Conservation (phyloP, 2,888 invertebrate genomes). For the Opisthograptis luteolata region DNA sequence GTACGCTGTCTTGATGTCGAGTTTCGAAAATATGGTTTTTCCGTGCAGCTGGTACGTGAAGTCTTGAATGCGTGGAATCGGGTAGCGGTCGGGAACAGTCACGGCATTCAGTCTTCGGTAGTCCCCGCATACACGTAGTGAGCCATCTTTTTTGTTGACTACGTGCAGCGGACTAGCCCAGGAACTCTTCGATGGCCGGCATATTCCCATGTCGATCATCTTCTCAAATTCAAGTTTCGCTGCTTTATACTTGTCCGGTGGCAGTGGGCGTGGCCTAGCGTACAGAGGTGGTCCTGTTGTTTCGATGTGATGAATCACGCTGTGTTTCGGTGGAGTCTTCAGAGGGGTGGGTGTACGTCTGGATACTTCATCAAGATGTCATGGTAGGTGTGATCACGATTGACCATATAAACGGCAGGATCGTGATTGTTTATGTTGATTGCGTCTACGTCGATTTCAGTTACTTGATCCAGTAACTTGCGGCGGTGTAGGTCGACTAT, state of each 20-base stretch:
- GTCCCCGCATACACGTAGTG: neutral
- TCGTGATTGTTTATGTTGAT: neutral
- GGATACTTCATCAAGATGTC: neutral
- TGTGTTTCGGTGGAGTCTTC: neutral
- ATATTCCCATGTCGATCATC: neutral
- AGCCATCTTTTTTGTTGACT: neutral
- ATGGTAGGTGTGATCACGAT: neutral
- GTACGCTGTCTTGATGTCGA: too few species aligned
- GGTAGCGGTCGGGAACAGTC: neutral
- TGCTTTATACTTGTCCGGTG: conserved; percentile 1
- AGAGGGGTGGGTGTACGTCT: neutral
- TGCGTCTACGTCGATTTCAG: neutral
- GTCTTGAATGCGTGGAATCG: neutral
- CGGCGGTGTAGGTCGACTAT: neutral
- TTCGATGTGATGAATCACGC: neutral
- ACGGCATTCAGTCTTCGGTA: neutral
- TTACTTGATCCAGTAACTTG: neutral
- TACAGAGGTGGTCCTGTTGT: neutral
- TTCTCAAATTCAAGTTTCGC: conserved; percentile 1
- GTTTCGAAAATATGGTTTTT: neutral
- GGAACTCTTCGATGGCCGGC: neutral
- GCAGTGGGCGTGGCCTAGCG: neutral
- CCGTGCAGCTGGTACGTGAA: neutral
- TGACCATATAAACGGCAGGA: neutral
- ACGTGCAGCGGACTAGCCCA: neutral